phyloP scores from a whole-genome alignment of 1,140 invertebrate genomes.

The Ips typographus region DNA sequence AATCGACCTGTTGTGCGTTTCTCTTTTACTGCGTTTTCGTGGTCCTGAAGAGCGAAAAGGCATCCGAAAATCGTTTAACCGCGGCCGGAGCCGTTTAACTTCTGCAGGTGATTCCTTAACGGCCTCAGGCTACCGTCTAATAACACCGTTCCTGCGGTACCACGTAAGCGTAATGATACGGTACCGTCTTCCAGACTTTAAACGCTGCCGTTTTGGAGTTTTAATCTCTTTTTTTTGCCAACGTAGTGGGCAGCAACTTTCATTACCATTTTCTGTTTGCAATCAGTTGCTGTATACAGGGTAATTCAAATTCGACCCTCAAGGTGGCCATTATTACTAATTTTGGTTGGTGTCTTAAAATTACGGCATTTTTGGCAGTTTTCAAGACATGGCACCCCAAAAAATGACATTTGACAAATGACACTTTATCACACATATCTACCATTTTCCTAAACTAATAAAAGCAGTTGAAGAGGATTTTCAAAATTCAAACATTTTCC shows the following conservation, averaged over 20 bases:
- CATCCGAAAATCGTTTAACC: slow-evolving; percentile 17
- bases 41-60: slow-evolving; percentile 1
- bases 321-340: too few species aligned
- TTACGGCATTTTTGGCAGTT: too few species aligned
- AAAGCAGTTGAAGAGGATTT: too few species aligned
- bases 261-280: background rate
- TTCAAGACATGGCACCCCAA: too few species aligned
- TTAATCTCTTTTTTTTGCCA: background rate
- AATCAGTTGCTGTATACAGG: too few species aligned
- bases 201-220: slow-evolving; percentile 10
- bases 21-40: background rate
- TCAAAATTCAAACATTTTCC: too few species aligned
- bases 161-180: slow-evolving; percentile 29
- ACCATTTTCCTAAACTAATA: too few species aligned
- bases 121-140: slow-evolving; percentile 30
- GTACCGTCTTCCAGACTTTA: slow-evolving; percentile 14
- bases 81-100: slow-evolving; percentile 21
- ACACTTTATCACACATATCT: too few species aligned
- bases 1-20: background rate
- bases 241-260: slow-evolving; percentile 11
- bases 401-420: too few species aligned
- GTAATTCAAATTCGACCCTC: too few species aligned
- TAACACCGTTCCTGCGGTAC: slow-evolving; percentile 25
- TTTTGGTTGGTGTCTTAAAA: too few species aligned
- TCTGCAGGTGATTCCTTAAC: slow-evolving; percentile 24